These are phyloP conservation scores for Brachynemurus nebulosus DNA, from an alignment of 2,888 invertebrate genomes.

Conservation along the genomic window DNA sequence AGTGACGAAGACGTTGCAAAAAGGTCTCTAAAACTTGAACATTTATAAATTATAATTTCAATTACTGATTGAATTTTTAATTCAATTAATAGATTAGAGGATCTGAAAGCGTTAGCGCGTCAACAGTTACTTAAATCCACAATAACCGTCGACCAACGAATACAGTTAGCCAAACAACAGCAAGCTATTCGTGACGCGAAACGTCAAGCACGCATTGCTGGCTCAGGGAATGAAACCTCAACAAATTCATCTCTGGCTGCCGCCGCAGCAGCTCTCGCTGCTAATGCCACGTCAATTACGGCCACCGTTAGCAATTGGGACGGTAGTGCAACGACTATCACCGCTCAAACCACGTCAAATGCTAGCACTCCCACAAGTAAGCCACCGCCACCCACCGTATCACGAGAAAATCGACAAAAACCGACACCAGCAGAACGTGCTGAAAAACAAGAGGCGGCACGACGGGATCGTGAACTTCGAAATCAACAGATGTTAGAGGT, in stretches of 20 bases:
- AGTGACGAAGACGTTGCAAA: slow-evolving; percentile 72
- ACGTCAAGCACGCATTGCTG: slow-evolving; percentile 39
- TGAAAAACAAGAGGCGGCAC: slow-evolving; percentile 70
- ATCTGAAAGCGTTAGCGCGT: slow-evolving; percentile 38
- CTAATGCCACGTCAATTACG: slow-evolving; percentile 7
- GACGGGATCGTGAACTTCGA: slow-evolving; percentile 66
- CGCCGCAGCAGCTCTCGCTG: slow-evolving; percentile 5
- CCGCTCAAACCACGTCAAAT: slow-evolving; percentile 3
- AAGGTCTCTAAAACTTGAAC: slow-evolving; percentile 37
- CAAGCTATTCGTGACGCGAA: slow-evolving; percentile 65
- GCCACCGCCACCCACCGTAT: not conserved
- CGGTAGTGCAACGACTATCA: slow-evolving; percentile 9
- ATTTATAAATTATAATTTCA: slow-evolving; percentile 8
- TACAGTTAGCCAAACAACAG: slow-evolving; percentile 58
- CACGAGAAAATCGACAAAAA: slow-evolving; percentile 1
- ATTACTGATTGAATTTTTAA: not conserved
- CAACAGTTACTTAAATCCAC: slow-evolving; percentile 38
- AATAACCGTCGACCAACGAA: slow-evolving; percentile 59
- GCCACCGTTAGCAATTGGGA: slow-evolving; percentile 9
- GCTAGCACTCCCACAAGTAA: not conserved
- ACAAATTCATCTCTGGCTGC: slow-evolving; percentile 3
- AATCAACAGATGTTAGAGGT: slow-evolving; percentile 84
- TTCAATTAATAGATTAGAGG: slow-evolving; percentile 42
- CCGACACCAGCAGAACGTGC: slow-evolving; percentile 41
- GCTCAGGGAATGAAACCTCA: slow-evolving; percentile 31